Evolutionary conservation across 2,888 invertebrate genomes (phyloP).

Genomic region (Pyrocoelia pectoralis): DNA sequence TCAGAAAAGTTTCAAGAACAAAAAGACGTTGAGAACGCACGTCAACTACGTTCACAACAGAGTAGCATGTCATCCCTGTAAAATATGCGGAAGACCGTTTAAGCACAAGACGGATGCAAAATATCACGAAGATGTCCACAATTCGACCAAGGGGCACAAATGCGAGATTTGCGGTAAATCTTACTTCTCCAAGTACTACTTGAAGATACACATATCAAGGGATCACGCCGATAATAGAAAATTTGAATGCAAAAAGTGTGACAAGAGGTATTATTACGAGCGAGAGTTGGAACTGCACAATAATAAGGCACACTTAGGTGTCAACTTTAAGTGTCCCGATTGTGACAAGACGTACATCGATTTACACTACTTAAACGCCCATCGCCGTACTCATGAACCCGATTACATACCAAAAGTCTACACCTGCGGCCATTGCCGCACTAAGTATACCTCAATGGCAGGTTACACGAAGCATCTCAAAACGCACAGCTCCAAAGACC

Average conservation of each 20-base stretch:
- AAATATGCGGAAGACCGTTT: not conserved
- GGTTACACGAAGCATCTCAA: too few relatives aligned
- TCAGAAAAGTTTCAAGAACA: not conserved
- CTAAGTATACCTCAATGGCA: too few relatives aligned
- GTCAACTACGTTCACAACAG: not conserved
- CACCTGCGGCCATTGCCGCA: too few relatives aligned
- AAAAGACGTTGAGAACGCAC: not conserved
- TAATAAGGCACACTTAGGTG: not conserved
- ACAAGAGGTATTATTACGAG: not conserved
- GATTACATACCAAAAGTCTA: too few relatives aligned
- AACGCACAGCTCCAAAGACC: conserved; percentile 30
- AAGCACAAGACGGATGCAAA: not conserved
- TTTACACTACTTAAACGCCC: conserved; percentile 38
- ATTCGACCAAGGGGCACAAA: not conserved
- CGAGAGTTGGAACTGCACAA: not conserved
- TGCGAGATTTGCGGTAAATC: not conserved
- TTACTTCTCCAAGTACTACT: not conserved
- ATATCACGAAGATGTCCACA: not conserved
- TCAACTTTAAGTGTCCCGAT: not conserved
- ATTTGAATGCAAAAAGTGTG: not conserved
- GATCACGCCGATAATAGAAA: not conserved
- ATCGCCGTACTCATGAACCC: not conserved
- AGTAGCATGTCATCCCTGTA: not conserved
- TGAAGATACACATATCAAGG: not conserved
- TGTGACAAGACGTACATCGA: not conserved